phyloP scores from a whole-genome alignment of 2,113 vertebrate species.

The Casuarius casuarius region DNA sequence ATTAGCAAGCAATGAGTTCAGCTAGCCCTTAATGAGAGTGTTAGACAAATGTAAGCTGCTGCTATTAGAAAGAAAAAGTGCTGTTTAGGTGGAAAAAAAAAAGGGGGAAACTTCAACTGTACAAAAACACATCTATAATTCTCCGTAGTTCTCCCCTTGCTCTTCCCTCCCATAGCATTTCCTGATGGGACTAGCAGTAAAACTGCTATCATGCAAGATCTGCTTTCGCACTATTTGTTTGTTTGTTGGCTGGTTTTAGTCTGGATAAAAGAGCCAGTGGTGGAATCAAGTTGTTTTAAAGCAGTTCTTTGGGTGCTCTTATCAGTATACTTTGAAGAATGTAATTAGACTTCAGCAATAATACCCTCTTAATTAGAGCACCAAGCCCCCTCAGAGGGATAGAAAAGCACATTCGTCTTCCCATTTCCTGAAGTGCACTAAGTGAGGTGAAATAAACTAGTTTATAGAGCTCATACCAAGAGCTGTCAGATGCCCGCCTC shows the following conservation, averaged over 20 bases:
- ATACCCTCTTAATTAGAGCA: slow-evolving; percentile 15
- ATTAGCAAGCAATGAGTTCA: background rate
- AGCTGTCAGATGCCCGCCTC: background rate
- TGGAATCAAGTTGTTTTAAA: background rate
- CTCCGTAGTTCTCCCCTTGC: background rate
- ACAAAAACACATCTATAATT: background rate
- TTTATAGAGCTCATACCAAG: background rate
- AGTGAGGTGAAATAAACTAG: background rate
- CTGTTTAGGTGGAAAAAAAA: background rate
- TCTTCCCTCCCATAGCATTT: background rate
- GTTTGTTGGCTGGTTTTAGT: background rate
- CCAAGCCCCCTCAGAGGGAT: background rate
- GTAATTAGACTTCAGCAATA: slow-evolving; percentile 18
- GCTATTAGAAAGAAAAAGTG: background rate
- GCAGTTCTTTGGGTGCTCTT: background rate
- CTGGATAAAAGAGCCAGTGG: background rate
- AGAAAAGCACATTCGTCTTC: background rate
- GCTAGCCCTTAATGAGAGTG: background rate
- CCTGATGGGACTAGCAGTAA: background rate
- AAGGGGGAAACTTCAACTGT: background rate
- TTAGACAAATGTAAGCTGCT: background rate
- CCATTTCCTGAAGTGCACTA: background rate
- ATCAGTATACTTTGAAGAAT: background rate
- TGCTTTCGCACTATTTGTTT: background rate
- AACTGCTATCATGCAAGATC: background rate